These are phyloP conservation scores for Fulmarus glacialis DNA, from an alignment of 2,113 vertebrate species.

Conservation along the genomic window DNA sequence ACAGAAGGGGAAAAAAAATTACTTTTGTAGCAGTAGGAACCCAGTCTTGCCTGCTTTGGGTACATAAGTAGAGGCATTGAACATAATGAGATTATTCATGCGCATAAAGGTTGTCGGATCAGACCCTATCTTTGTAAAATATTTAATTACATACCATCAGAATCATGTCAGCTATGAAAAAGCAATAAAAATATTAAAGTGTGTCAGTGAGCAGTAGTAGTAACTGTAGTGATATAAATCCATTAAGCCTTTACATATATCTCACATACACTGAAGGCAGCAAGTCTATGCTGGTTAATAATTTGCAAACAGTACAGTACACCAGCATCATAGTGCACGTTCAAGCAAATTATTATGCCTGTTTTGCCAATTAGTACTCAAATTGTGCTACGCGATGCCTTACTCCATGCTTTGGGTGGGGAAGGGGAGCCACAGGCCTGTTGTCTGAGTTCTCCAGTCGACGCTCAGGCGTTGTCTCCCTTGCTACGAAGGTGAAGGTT, in stretches of 20 bases:
- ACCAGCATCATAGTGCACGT: background rate
- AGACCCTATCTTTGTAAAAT: conserved; percentile 51
- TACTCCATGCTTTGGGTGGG: background rate
- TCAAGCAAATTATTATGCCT: background rate
- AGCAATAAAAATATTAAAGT: conserved; percentile 44
- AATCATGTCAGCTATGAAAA: conserved; percentile 49
- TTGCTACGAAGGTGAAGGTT: background rate
- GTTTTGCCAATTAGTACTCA: conserved; percentile 17
- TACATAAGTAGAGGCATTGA: conserved; percentile 2
- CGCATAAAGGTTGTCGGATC: conserved; percentile 24
- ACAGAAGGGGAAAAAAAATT: background rate
- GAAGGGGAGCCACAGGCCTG: background rate
- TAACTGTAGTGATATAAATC: background rate
- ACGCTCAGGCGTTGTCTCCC: background rate
- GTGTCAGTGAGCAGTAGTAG: conserved; percentile 20
- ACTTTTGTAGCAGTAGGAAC: conserved; percentile 25
- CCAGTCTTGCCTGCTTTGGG: background rate
- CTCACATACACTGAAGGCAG: background rate
- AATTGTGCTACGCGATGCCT: background rate
- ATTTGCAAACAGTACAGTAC: conserved; percentile 16
- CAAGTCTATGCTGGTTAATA: background rate
- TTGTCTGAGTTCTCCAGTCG: background rate
- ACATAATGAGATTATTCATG: conserved; percentile 17
- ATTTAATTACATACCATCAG: conserved; percentile 53
- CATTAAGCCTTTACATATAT: background rate